Conservation (phyloP, 2,113 vertebrate genomes). For the Hyperopisus bebe region DNA sequence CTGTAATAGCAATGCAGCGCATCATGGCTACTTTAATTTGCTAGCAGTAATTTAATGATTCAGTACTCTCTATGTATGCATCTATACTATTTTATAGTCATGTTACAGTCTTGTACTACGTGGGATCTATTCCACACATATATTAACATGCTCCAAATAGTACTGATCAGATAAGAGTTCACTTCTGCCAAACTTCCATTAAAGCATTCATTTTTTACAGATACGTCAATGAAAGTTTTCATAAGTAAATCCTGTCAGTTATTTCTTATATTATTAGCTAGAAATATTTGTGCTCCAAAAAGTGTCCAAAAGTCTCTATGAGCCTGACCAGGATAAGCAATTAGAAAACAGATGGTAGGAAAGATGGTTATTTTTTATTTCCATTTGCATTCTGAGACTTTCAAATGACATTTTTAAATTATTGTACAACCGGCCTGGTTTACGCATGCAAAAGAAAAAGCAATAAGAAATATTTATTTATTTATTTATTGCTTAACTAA, state of each 20-base stretch:
- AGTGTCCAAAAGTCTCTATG: background rate
- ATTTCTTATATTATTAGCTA: background rate
- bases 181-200: background rate
- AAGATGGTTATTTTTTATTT: background rate
- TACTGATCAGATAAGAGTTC: background rate
- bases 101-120: background rate
- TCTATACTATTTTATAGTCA: background rate
- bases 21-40: background rate
- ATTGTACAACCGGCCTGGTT: background rate
- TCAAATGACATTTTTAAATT: background rate
- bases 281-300: background rate
- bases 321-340: background rate
- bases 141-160: background rate
- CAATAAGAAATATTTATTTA: too few relatives aligned
- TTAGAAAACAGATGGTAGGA: background rate
- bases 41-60: background rate
- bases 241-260: background rate
- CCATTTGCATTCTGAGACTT: background rate
- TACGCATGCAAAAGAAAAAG: background rate
- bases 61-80: background rate
- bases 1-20: background rate
- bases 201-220: background rate
- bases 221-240: background rate
- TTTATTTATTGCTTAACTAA: too few relatives aligned
- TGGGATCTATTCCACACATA: background rate